Base-by-base conservation (phyloP, 2,113 vertebrate species). In the Hippoglossus stenolepis region DNA sequence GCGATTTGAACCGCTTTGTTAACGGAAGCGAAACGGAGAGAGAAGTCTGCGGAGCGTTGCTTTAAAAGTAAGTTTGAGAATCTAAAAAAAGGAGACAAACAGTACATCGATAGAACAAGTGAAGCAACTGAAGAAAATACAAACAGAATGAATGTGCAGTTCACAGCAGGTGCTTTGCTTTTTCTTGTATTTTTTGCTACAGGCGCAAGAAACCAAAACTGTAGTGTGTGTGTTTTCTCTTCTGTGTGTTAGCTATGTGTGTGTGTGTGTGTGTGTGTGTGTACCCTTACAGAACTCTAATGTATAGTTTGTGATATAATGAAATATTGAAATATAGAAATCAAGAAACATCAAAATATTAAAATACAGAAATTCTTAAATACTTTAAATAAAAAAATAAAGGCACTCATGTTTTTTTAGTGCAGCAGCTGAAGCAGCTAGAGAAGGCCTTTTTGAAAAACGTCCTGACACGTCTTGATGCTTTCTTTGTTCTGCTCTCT, bases 91-190 rank as follows among this genome's bases (percentile, higher is more conserved):
- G 6, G 70, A 65, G 83, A 88, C 82, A 87, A 88, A 87, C 86
- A 62, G 84, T 12, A 85, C 87, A 91, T 91, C 88, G 85, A 89
- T 85, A 83, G 81, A 83, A n/a, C 59, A 4, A 89, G 87, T 88
- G 85, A 74, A 87, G 83, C 79, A 78, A 87, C 40, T 85, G 86
- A 79, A 79, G 86, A 77, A 87, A 82, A 89, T 64, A 86, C 83
- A 83, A 86, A 87, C 85, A 84, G 72, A 89, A 85, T 84, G 72
- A 84, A 61, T 86, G 91, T 86, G 85, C 82, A 73, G 85, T 86
- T 91, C 91, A 80, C 91, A 91, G 91, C 89, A 91, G 89, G 91
- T 87, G 88, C 87, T 75, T 80, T 35, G 74, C 20, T 80, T 58
- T 47, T 77, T 69, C 78, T 85, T 15, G 49, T 75, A 70, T 85